These are phyloP conservation scores for Sebastes nivosus DNA, from an alignment of 2,797 vertebrate species.

Conservation along the genomic window DNA sequence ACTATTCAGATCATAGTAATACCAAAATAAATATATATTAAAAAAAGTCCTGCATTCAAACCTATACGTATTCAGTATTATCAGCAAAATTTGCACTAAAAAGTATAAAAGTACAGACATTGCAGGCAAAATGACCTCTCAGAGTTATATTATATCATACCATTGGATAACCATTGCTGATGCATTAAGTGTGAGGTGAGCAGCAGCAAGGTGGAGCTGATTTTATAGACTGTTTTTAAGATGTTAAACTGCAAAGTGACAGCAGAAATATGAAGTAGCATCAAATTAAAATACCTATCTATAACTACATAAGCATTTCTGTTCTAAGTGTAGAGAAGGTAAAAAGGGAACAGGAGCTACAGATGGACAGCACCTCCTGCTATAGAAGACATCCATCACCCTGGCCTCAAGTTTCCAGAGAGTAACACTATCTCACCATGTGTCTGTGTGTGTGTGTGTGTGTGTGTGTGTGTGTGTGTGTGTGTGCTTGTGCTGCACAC, in stretches of 20 bases:
- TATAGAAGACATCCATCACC: slow-evolving; percentile 40
- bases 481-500: background rate
- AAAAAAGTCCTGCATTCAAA: background rate
- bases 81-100: background rate
- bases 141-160: background rate
- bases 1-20: background rate
- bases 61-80: background rate
- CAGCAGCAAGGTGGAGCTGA: background rate
- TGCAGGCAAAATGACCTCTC: background rate
- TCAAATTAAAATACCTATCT: too few species aligned
- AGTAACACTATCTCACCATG: slow-evolving; percentile 54
- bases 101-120: background rate
- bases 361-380: slow-evolving; percentile 27
- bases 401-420: slow-evolving; percentile 67
- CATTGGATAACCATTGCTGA: too few species aligned
- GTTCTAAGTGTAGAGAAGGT: background rate
- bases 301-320: too few species aligned
- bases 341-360: background rate
- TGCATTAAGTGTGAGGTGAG: too few species aligned
- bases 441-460: background rate
- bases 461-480: background rate
- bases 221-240: background rate
- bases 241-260: background rate
- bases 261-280: too few species aligned
- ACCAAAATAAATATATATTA: too few species aligned